Percentiles rank a stretch among this genome's conserved stretches.
Evolutionary conservation across 1,140 invertebrate genomes (phyloP).

Genomic region (Temnothorax nylanderi): DNA sequence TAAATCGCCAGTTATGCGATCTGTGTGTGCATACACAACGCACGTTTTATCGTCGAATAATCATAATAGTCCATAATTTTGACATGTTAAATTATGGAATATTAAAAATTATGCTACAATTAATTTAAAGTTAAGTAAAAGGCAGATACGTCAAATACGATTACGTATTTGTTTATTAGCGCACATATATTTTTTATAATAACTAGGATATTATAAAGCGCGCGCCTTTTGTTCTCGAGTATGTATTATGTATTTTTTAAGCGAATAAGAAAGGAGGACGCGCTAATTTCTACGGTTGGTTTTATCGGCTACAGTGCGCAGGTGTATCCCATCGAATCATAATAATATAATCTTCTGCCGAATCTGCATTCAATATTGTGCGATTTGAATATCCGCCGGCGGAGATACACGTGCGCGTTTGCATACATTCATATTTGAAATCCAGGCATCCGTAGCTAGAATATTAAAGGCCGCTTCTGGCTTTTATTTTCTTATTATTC

Average conservation of each 20-base stretch:
- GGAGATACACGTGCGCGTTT: constrained; percentile 23
- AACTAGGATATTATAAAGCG: too few relatives aligned
- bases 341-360: constrained; percentile 27
- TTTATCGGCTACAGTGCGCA: not conserved
- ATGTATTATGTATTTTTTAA: not conserved
- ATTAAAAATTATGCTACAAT: not conserved
- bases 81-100: not conserved
- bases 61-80: too few relatives aligned
- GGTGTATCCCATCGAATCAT: constrained; percentile 6
- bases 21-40: too few relatives aligned
- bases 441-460: not conserved
- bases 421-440: constrained; percentile 41
- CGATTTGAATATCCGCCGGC: constrained; percentile 29
- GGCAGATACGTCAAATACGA: not conserved
- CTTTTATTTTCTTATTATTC: constrained; percentile 35
- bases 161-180: not conserved
- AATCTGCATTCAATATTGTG: constrained; percentile 48
- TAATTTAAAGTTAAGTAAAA: not conserved
- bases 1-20: not conserved
- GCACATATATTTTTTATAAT: not conserved
- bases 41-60: not conserved
- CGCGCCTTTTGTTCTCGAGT: too few relatives aligned
- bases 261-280: not conserved
- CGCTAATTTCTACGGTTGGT: not conserved
- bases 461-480: constrained; percentile 36